Base-by-base conservation (phyloP, 2,113 vertebrate species). In the Pavo muticus region DNA sequence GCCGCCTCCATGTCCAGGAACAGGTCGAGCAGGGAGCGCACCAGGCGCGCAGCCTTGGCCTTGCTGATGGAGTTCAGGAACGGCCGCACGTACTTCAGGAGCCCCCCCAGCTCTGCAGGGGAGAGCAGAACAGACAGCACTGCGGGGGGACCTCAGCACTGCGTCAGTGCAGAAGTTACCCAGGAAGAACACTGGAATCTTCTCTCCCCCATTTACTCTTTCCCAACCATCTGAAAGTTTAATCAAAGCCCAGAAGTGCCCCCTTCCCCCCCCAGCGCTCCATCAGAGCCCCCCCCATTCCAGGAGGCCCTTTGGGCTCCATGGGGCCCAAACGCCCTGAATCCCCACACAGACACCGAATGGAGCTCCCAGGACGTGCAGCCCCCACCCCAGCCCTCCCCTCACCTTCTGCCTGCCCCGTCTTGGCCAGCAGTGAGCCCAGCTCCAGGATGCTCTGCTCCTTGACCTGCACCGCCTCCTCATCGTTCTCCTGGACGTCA, bases 1-100 rank as follows among this genome's bases (percentile, higher is more conserved):
- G 99, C 99, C 75, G 99, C 99, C 97, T 99, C 99, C 99, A 99
- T 99, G 94, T 99, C 99, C 44, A 99, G 98, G 92, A 99, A 99
- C 10, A 99, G 98, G 97, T 99, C 99, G 44, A 99, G 98, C 94
- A 99, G 98, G 18, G 98, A 99, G 15, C 99, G 98, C 48, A 99
- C 99, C 48, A 99, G 97, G 17, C 99, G 98, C 27, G 99, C 99
- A 8, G 99, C 99, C 97, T 99, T 99, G 65, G 98, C 98, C 94
- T 98, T 98, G 96, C 98, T 98, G 97, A 99, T 99, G 91, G 99
- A 99, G 96, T 99, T 99, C 96, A 99, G 95, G 97, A 99, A 99
- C 93, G 99, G 99, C 78, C 99, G 97, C 10, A 99, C 99, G 44
- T 99, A 99, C 95, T 99, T 99, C 97, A 99, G 98, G 82, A 99